Conservation (phyloP, 2,113 vertebrate genomes). For the Geococcyx californianus region DNA sequence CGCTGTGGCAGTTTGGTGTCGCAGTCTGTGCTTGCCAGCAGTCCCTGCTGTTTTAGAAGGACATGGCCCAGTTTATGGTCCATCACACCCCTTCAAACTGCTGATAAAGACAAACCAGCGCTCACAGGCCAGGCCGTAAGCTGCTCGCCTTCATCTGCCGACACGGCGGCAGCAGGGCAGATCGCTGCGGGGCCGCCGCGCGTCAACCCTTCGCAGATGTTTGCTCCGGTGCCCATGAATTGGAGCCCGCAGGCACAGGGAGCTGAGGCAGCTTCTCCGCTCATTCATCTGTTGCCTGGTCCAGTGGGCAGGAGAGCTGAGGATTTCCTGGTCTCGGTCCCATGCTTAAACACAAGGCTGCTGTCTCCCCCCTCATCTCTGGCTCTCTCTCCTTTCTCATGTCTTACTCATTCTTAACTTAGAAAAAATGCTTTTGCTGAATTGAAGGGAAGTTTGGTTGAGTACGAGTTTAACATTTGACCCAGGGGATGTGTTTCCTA, state of each 20-base stretch:
- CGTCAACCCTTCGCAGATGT: fast-evolving
- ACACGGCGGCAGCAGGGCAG: neutral
- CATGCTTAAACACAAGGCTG: neutral
- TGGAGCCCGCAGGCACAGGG: neutral
- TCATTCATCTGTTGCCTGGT: neutral
- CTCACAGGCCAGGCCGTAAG: fast-evolving
- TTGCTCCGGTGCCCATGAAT: neutral
- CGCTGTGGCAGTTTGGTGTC: fast-evolving
- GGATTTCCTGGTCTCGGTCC: neutral
- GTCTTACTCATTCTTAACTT: neutral
- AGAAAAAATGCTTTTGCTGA: neutral
- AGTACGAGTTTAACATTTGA: neutral
- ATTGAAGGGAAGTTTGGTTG: neutral
- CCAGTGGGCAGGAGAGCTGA: neutral
- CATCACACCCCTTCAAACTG: fast-evolving
- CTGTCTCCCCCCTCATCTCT: neutral
- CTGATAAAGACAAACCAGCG: neutral
- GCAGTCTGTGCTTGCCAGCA: neutral
- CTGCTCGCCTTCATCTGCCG: neutral
- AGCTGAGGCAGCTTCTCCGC: neutral
- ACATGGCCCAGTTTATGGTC: neutral
- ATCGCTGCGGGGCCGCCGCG: neutral
- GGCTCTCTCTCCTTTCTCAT: neutral
- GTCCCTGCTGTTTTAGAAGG: neutral
- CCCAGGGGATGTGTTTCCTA: neutral